Evolutionary conservation across 2,113 vertebrate genomes (phyloP).

Genomic region (Delphinapterus leucas): DNA sequence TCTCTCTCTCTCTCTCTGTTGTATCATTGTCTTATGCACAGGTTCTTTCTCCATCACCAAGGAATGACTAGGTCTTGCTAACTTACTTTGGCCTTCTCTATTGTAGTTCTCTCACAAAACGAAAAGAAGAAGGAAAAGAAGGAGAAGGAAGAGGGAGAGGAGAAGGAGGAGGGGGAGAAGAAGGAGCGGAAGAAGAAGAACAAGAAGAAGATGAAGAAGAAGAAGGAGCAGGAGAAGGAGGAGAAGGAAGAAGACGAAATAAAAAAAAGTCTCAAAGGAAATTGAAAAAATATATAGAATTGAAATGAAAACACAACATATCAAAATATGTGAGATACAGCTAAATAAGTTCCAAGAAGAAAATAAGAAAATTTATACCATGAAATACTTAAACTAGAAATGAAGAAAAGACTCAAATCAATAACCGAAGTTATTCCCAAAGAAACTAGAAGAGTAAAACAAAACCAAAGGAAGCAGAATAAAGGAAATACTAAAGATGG

Average conservation of each 20-base stretch:
- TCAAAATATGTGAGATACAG: neutral
- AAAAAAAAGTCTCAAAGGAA: neutral
- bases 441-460: neutral
- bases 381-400: neutral
- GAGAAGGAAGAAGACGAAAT: too few relatives aligned
- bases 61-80: neutral
- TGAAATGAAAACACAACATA: neutral
- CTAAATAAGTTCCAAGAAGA: neutral
- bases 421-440: neutral
- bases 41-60: neutral
- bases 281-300: neutral
- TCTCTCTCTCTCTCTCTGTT: too few relatives aligned
- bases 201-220: neutral
- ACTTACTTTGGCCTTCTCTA: neutral
- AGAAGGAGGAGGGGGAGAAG: accelerated
- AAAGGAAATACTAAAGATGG: neutral
- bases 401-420: neutral
- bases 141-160: neutral
- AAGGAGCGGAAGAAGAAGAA: accelerated
- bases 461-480: neutral
- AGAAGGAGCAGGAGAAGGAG: too few relatives aligned
- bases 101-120: neutral
- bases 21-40: neutral
- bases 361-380: neutral
- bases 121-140: neutral